These are phyloP conservation scores for Zeus faber DNA, from an alignment of 2,113 vertebrate genomes.

Conservation along the genomic window DNA sequence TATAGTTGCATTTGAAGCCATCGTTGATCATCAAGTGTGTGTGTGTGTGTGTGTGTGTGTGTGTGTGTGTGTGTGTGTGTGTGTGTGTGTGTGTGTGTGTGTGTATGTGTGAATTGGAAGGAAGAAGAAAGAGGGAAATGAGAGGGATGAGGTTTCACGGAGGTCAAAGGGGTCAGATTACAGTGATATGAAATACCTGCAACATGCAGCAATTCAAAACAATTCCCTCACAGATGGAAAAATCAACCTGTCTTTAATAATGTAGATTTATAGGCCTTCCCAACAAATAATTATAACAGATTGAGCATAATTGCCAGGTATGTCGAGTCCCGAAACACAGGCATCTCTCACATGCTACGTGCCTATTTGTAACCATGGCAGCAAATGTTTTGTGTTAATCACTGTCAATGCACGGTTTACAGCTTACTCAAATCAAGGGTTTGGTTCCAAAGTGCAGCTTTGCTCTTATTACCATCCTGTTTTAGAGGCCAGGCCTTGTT, in stretches of 20 bases:
- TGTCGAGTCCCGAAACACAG: conserved; percentile 26
- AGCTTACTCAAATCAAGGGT: conserved; percentile 64
- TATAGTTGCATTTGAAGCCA: conserved; percentile 44
- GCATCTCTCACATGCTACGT: conserved; percentile 42
- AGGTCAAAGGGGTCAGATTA: conserved; percentile 1
- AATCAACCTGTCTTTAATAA: conserved; percentile 38
- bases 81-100: neutral
- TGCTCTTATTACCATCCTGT: conserved; percentile 51
- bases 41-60: neutral
- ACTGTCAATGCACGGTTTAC: conserved; percentile 63
- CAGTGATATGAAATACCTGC: conserved; percentile 11
- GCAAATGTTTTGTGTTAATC: conserved; percentile 66
- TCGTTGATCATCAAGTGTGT: neutral
- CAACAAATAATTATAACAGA: conserved; percentile 51
- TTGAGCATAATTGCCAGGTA: conserved; percentile 60
- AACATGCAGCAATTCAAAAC: conserved; percentile 1
- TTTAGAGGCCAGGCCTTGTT: conserved; percentile 45
- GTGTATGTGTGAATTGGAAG: neutral
- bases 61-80: neutral
- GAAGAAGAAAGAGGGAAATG: neutral
- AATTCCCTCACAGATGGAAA: conserved; percentile 19
- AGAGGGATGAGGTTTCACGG: conserved; percentile 14
- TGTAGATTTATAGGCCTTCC: conserved; percentile 46
- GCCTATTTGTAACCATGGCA: conserved; percentile 64
- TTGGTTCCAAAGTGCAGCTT: conserved; percentile 55